Evolutionary conservation across 2,888 invertebrate species (phyloP), one percentile per base, ranked within the genome.

Genomic region (Heliconius hortense): DNA sequence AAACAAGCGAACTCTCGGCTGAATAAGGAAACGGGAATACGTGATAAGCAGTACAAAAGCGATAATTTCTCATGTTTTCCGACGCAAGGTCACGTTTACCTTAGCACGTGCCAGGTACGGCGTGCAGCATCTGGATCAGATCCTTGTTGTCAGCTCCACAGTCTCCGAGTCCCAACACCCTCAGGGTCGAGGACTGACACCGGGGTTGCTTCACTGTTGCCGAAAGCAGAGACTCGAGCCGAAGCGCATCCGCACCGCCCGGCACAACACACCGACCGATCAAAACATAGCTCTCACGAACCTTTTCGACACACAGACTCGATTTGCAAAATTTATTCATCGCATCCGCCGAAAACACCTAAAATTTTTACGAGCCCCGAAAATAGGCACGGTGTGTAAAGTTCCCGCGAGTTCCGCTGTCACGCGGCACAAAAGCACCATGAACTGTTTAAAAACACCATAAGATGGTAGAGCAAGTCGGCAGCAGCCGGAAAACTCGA

Each of bases 291-390:
- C 90, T 89, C 87, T 89, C 92, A 89, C 92, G 89, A 89, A 90
- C 88, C 88, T 92, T 93, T 90, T 91, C 89, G 86, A 91, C 92
- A 91, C 92, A 92, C 92, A 89, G 90, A 91, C 91, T 89, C 87
- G 91, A 91, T 90, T 92, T 88, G 92, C 92, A 92, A 92, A 93
- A 92, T 94, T 89, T 94, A 94, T 93, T 92, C 94, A 94, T 94
- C 93, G 93, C 94, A 94, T 94, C 90, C 93, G 92, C 90, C 88
- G 89, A 91, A 90, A 91, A 88, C 92, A 90, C 90, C 86, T 87
- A 88, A 87, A 87, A 87, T 87, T 89, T 90, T 92, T 90, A 92
- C 87, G 86, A 89, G 87, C 90, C 88, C 89, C 86, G 84, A 89
- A 89, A 87, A 85, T 88, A 89, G 84, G 86, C 82, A 84, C 85